Evolutionary conservation across 1,140 invertebrate species (phyloP).

Genomic region (Pseudomyrmex cubaensis): DNA sequence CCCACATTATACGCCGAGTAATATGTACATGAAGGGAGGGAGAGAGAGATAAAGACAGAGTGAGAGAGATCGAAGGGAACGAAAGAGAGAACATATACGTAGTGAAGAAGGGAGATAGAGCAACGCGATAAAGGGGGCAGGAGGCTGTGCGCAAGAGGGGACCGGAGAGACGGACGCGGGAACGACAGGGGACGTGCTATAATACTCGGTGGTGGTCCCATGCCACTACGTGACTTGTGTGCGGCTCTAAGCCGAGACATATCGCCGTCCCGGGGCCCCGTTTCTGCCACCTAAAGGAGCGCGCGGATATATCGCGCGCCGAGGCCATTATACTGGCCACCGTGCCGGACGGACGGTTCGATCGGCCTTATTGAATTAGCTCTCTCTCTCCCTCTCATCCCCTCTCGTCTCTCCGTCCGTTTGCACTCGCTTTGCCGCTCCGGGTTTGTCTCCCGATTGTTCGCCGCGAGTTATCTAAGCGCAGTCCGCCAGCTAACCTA

Average conservation of each 20-base stretch:
- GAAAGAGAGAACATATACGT: constrained; percentile 18
- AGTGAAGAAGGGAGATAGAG: constrained; percentile 14
- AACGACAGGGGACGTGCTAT: constrained; percentile 74
- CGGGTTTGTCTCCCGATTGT: constrained; percentile 45
- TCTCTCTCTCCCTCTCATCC: constrained; percentile 15
- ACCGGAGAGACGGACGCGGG: constrained; percentile 15
- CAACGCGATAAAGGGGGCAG: constrained; percentile 24
- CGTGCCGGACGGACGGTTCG: constrained; percentile 62
- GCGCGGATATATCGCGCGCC: constrained; percentile 67
- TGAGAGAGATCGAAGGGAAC: constrained; percentile 2
- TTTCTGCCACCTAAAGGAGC: constrained; percentile 74
- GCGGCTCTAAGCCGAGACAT: constrained; percentile 73
- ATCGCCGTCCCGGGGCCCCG: constrained; percentile 63
- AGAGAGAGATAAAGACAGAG: background rate
- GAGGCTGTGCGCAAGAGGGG: background rate
- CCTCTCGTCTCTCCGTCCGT: background rate
- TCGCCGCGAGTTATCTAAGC: constrained; percentile 54
- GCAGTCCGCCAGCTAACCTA: constrained; percentile 23
- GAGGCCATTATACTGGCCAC: constrained; percentile 68
- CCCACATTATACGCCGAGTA: constrained; percentile 79
- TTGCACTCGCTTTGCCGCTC: background rate
- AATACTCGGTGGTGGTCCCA: constrained; percentile 78
- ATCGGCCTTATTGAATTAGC: constrained; percentile 71
- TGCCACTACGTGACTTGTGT: constrained; percentile 80
- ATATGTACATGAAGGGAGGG: constrained; percentile 71